Conservation (phyloP, 1,140 invertebrate genomes). For the Hycleus phaleratus region DNA sequence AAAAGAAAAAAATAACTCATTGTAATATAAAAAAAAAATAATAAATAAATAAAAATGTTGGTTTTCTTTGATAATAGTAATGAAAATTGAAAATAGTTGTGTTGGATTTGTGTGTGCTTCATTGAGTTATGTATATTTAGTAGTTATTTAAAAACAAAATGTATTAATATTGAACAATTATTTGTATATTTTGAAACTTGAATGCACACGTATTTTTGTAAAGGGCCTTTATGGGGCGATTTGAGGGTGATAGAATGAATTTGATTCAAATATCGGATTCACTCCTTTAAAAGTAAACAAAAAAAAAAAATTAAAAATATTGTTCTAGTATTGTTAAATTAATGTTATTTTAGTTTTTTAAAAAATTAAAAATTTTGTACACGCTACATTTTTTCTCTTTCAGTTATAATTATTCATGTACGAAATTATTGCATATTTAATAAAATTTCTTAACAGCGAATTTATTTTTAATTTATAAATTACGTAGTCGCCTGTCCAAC, state of each 20-base stretch:
- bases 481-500: too few species aligned
- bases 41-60: background rate
- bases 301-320: too few species aligned
- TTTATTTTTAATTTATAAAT: too few species aligned
- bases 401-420: too few species aligned
- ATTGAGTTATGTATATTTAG: conserved; percentile 10
- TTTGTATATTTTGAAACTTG: conserved; percentile 26
- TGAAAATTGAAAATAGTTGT: conserved; percentile 1
- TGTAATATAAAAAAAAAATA: conserved; percentile 21
- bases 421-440: too few species aligned
- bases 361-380: too few species aligned
- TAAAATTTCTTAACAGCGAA: too few species aligned
- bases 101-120: conserved; percentile 12
- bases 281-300: conserved; percentile 12
- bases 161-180: conserved; percentile 11
- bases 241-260: conserved; percentile 40
- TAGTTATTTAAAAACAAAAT: conserved; percentile 12
- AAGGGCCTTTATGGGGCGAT: conserved; percentile 33
- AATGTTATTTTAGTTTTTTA: too few species aligned
- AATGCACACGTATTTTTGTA: conserved; percentile 41
- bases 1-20: conserved; percentile 18
- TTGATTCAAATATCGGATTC: conserved; percentile 32
- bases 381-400: too few species aligned
- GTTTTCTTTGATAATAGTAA: conserved; percentile 10
- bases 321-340: too few species aligned